phyloP scores from a whole-genome alignment of 2,797 vertebrate species.

The Orestias chungarensis region DNA sequence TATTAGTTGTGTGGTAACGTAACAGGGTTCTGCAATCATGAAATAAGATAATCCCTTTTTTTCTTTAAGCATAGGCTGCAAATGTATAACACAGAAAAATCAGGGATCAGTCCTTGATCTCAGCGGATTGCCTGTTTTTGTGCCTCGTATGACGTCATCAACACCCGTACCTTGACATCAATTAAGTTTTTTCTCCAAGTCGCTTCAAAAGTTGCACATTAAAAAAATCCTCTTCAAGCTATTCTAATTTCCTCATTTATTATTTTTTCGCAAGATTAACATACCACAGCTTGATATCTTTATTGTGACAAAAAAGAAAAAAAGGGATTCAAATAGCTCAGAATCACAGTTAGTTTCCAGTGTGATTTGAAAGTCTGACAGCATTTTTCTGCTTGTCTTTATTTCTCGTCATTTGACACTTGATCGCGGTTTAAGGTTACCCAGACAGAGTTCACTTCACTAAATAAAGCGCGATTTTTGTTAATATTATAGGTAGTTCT shows the following conservation, averaged over 20 bases:
- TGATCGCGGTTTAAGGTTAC: conserved; percentile 45
- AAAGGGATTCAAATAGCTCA: neutral
- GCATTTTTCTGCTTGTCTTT: conserved; percentile 16
- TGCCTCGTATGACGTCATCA: neutral
- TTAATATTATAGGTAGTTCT: neutral
- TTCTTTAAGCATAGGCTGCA: neutral
- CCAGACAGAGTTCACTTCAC: neutral
- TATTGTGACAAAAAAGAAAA: neutral
- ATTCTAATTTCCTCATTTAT: neutral
- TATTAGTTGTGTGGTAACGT: neutral
- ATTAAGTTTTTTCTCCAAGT: neutral
- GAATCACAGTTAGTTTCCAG: conserved; percentile 14
- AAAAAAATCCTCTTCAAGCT: too few species aligned
- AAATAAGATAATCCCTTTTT: neutral
- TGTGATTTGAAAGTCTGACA: conserved; percentile 39
- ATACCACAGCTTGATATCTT: neutral
- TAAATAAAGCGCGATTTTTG: neutral
- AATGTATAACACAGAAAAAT: neutral
- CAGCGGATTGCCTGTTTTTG: neutral
- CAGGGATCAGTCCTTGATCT: neutral
- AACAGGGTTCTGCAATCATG: neutral
- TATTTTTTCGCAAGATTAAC: neutral
- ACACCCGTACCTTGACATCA: neutral
- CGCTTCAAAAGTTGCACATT: neutral
- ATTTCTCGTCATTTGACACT: conserved; percentile 10